These are phyloP conservation scores for Pachyrhynchus sulphureomaculatus DNA, from an alignment of 1,140 invertebrate species.

Conservation along the genomic window DNA sequence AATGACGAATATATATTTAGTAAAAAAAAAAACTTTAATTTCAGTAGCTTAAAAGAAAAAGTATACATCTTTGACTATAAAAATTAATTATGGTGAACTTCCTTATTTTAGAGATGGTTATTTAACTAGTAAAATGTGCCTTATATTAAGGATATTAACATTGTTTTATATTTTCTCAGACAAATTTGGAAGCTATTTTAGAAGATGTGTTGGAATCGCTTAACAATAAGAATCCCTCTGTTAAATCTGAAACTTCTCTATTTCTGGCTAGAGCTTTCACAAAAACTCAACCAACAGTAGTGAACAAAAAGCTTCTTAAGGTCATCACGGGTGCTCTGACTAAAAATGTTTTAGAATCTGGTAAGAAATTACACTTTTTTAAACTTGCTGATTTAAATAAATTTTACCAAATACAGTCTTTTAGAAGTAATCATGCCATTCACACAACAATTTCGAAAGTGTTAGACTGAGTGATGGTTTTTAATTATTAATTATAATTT, in stretches of 20 bases:
- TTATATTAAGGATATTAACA: no score
- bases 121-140: no score
- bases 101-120: no score
- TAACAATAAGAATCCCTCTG: slow-evolving; percentile 92
- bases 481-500: no score
- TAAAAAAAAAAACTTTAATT: no score
- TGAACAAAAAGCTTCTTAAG: slow-evolving; percentile 94
- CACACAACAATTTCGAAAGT: no score
- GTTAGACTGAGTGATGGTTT: background rate
- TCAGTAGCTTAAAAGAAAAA: no score
- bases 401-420: slow-evolving; percentile 9
- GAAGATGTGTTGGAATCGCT: slow-evolving; percentile 84
- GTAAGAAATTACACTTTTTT: slow-evolving; percentile 48
- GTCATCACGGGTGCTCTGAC: slow-evolving; percentile 76
- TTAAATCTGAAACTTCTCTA: slow-evolving; percentile 89
- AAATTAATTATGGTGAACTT: no score
- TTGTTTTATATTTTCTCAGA: slow-evolving; percentile 59
- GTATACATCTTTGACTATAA: no score
- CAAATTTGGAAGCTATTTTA: slow-evolving; percentile 81
- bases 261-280: slow-evolving; percentile 85
- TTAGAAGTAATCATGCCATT: background rate
- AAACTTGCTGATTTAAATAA: no score
- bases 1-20: no score
- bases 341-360: slow-evolving; percentile 84
- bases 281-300: slow-evolving; percentile 72